Conservation (phyloP, 2,888 invertebrate genomes). For the Hydriomena furcata region DNA sequence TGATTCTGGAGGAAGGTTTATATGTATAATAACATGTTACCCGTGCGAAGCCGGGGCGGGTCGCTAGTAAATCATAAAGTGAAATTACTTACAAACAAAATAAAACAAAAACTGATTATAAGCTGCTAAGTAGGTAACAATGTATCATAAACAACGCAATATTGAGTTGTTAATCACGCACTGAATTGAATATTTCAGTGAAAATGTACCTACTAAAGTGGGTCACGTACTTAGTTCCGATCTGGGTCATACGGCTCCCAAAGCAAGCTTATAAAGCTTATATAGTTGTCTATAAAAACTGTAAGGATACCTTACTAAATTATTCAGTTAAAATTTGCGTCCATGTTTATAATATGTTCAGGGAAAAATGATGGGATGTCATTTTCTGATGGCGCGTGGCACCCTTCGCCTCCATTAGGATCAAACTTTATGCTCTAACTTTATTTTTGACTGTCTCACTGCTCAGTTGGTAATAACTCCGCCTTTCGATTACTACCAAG, state of each 20-base stretch:
- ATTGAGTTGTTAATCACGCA: too few relatives aligned
- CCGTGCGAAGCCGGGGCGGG: too few relatives aligned
- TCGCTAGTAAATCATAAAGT: too few relatives aligned
- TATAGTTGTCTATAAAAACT: constrained; percentile 14
- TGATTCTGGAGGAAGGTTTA: too few relatives aligned
- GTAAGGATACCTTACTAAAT: constrained; percentile 20
- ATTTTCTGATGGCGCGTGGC: constrained; percentile 12
- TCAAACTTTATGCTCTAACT: constrained; percentile 1
- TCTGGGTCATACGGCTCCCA: constrained; percentile 16
- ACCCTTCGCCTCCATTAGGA: constrained; percentile 13
- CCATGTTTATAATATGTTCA: constrained; percentile 4
- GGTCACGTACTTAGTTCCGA: constrained; percentile 8
- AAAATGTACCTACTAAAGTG: constrained; percentile 5
- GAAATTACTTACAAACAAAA: too few relatives aligned
- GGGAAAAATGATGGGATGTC: constrained; percentile 20
- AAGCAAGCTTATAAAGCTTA: background rate
- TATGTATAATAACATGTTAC: too few relatives aligned
- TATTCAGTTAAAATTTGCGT: constrained; percentile 21
- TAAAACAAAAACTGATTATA: too few relatives aligned
- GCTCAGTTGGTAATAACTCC: too few relatives aligned
- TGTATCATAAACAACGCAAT: too few relatives aligned
- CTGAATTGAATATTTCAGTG: background rate
- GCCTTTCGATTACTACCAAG: too few relatives aligned
- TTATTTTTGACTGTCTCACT: background rate
- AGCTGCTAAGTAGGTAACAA: too few relatives aligned